phyloP scores from a whole-genome alignment of 2,888 invertebrate genomes.

The Eupeodes latifasciatus region DNA sequence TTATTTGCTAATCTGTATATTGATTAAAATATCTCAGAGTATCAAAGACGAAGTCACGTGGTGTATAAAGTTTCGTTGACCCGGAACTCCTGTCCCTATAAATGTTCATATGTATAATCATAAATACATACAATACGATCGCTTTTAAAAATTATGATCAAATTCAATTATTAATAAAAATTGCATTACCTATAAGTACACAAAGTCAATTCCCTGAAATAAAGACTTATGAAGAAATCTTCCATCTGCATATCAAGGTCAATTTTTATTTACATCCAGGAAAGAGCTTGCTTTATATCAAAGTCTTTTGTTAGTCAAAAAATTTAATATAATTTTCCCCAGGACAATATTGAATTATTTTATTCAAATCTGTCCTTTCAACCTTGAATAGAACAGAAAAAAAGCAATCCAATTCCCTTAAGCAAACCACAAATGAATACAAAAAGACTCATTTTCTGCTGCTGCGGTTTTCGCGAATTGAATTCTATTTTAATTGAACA shows the following conservation, averaged over 20 bases:
- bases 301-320: background rate
- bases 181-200: background rate
- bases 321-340: background rate
- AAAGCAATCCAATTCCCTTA: conserved; percentile 24
- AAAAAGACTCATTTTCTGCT: conserved; percentile 32
- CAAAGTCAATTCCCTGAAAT: background rate
- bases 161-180: background rate
- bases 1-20: conserved; percentile 5
- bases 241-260: conserved; percentile 7
- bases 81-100: conserved; percentile 51
- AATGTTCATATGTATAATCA: too few relatives aligned
- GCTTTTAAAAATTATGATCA: background rate
- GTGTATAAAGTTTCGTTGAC: conserved; percentile 57
- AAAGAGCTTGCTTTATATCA: too few relatives aligned
- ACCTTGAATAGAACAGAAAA: conserved; percentile 16
- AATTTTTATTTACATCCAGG: background rate
- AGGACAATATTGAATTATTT: conserved; percentile 25
- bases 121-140: background rate
- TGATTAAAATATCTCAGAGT: background rate
- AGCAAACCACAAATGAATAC: conserved; percentile 26
- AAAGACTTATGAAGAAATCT: background rate
- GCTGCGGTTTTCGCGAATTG: conserved; percentile 29
- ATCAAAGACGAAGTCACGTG: conserved; percentile 44
- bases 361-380: background rate
- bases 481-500: conserved; percentile 64